Evolutionary conservation across 2,797 vertebrate species (phyloP).

Genomic region (Gambelia wislizenii): DNA sequence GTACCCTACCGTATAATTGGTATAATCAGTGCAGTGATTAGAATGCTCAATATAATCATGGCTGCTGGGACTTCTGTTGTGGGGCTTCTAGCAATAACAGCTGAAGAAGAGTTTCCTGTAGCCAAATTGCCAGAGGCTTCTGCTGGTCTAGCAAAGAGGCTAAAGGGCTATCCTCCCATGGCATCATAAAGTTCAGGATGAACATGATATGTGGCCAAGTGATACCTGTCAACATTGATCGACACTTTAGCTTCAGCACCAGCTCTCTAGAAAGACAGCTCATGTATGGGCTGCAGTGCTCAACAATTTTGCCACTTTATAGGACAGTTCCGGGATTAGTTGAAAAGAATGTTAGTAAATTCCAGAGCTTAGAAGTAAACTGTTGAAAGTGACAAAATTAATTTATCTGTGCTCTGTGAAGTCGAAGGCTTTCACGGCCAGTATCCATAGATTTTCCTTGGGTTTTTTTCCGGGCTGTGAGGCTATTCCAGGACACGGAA

Average conservation of each 20-base stretch:
- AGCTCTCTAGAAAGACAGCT: not conserved
- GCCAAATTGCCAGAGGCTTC: not conserved
- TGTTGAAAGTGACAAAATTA: no score
- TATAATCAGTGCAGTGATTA: slow-evolving; percentile 35
- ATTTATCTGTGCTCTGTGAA: no score
- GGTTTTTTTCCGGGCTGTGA: no score
- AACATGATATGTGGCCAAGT: rapidly evolving
- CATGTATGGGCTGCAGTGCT: rapidly evolving
- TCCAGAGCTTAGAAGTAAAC: no score
- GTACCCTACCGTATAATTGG: slow-evolving; percentile 38
- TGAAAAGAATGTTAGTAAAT: not conserved
- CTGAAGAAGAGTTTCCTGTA: not conserved
- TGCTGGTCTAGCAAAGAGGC: slow-evolving; percentile 19
- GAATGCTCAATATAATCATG: slow-evolving; percentile 33
- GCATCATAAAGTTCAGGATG: slow-evolving; percentile 13
- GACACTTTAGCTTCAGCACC: not conserved
- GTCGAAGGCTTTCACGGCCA: no score
- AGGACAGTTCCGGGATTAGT: not conserved
- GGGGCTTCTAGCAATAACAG: not conserved
- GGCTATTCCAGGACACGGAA: no score
- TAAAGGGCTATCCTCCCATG: not conserved
- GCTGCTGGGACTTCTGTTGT: not conserved
- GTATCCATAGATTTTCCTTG: no score
- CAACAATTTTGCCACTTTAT: not conserved
- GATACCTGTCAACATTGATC: slow-evolving; percentile 3